Base-by-base conservation (phyloP, 2,888 invertebrate genomes). In the Chelonus formosanus region DNA sequence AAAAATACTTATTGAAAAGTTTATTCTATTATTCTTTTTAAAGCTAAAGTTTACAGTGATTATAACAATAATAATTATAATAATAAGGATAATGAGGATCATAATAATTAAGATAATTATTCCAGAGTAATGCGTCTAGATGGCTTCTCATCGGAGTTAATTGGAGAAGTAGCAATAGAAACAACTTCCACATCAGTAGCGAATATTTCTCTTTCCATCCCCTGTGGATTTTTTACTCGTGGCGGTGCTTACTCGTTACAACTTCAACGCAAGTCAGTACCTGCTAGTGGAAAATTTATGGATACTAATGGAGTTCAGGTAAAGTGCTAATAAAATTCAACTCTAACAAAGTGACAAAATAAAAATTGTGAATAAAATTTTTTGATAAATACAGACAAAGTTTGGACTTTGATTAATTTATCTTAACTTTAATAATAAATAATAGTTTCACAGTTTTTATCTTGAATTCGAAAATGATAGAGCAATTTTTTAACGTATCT, bases 181-280 rank as follows among this genome's bases (percentile, higher is more conserved):
- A 71, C 72, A 35, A 68, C 78, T 7, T 70, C 78, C 34, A 63
- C 71, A 40, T 68, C 69, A 45, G 75, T 73, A 55, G 78, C 77
- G 34, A 83, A 82, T 69, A 73, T 80, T 63, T 79, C 84, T 31
- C 73, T 83, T 52, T 86, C 87, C 0, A 81, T 90, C 71, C 91
- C 91, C 3, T 93, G 93, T 78, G 92, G 92, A 3, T 89, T 91
- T 78, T 91, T 93, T 80, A 89, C 91, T 40, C 87, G 89, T 76
- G 92, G 92, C 6, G 93, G 93, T 58, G 87, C 86, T 60, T 90
- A 90, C 78, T 86, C 87, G 67, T 81, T 90, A 35, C 85, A 87
- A 68, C 77, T 90, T 47, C 78, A 80, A 67, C 74, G 74, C 65
- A 80, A 81, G 71, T 77, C 77, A 56, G 71, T 74, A 5, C 71